Conservation (phyloP, 2,113 vertebrate species). For the Rafetus swinhoei region DNA sequence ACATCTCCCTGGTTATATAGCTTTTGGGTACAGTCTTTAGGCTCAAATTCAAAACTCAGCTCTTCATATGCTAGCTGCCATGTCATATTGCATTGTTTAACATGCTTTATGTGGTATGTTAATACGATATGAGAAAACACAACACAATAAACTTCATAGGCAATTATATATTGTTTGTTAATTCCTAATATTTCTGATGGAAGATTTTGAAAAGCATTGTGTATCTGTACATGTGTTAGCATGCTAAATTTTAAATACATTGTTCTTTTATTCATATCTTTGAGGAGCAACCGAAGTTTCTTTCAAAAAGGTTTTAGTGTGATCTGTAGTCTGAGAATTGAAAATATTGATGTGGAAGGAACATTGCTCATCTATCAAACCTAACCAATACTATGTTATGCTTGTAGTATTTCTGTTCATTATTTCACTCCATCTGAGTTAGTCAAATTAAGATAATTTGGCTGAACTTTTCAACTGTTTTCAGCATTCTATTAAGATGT, state of each 20-base stretch:
- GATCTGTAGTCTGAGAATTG: not conserved
- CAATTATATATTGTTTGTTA: not conserved
- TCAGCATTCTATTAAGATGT: not conserved
- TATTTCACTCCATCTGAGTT: not conserved
- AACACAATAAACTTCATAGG: not conserved
- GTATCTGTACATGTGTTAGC: not conserved
- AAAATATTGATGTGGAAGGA: not conserved
- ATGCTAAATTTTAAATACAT: not conserved
- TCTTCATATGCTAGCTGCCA: not conserved
- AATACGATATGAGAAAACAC: not conserved
- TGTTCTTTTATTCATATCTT: not conserved
- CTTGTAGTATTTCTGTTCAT: not conserved
- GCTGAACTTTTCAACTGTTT: not conserved
- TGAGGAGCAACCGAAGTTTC: not conserved
- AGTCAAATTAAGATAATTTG: slow-evolving; percentile 2
- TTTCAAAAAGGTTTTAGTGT: not conserved
- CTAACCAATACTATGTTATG: not conserved
- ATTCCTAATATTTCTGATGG: slow-evolving; percentile 20
- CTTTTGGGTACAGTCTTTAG: not conserved
- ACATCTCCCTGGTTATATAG: not conserved
- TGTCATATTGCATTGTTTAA: not conserved
- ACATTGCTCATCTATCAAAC: not conserved
- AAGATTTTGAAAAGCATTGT: slow-evolving; percentile 5
- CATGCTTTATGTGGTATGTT: not conserved
- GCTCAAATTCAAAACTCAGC: slow-evolving; percentile 16